phyloP scores from a whole-genome alignment of 2,888 invertebrate species.

The Macrosoma leucophasiata region DNA sequence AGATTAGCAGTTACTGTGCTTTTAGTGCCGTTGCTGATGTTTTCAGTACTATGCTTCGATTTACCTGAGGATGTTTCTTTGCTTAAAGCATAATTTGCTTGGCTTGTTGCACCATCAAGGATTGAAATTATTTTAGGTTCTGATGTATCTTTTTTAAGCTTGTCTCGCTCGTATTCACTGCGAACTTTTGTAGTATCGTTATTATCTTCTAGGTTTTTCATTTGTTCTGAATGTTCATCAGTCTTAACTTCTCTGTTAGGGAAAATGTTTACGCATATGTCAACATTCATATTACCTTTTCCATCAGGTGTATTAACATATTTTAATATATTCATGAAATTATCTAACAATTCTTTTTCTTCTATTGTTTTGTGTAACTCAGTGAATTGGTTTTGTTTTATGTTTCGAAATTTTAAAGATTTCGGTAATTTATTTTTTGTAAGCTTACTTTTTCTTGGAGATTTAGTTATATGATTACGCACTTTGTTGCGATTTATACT shows the following conservation, averaged over 20 bases:
- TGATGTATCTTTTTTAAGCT: neutral
- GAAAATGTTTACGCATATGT: constrained; percentile 45
- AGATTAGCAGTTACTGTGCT: constrained; percentile 24
- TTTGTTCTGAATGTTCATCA: constrained; percentile 10
- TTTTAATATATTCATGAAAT: constrained; percentile 39
- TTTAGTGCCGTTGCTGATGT: constrained; percentile 9
- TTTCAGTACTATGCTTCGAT: constrained; percentile 11
- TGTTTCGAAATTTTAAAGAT: constrained; percentile 20
- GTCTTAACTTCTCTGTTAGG: constrained; percentile 26
- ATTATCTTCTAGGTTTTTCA: constrained; percentile 1
- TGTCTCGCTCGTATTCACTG: neutral
- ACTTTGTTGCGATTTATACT: too few relatives aligned
- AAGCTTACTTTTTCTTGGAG: constrained; percentile 11
- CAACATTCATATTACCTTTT: constrained; percentile 43
- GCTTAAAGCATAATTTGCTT: constrained; percentile 40
- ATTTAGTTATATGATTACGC: too few relatives aligned
- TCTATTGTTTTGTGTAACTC: constrained; percentile 31
- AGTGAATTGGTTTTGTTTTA: constrained; percentile 32
- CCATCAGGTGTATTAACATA: constrained; percentile 34
- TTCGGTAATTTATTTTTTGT: constrained; percentile 13
- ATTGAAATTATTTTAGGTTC: constrained; percentile 42
- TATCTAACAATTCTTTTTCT: constrained; percentile 29
- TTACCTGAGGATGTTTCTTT: constrained; percentile 28
- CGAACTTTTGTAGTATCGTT: neutral
- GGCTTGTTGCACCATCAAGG: constrained; percentile 45